Evolutionary conservation across 2,888 invertebrate species (phyloP), one percentile per base, ranked within the genome.

Genomic region (Lymantria dispar): DNA sequence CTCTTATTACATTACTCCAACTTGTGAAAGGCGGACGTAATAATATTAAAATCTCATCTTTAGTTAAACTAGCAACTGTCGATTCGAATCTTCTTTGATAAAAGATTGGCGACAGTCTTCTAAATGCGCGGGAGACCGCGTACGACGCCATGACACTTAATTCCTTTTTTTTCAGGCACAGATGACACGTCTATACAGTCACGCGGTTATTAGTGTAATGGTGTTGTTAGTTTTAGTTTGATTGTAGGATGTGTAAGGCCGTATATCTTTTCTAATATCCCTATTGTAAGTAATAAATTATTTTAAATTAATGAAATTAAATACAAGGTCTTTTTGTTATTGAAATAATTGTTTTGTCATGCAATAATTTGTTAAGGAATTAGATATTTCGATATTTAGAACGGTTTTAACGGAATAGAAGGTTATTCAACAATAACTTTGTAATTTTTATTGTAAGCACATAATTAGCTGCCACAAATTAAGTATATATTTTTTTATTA

Each of bases 1-100:
- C 91, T 47, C 87, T 74, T 44, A 90, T 85, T 7, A 85, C 80
- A 61, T 86, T 85, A 58, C 90, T 91, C 91, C 92, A 90, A 64
- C 87, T 90, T 0, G 87, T 83, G 47, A 86, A 89, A 53, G 91
- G 91, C 39, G 91, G 91, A 31, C 87, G 67, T 13, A 91, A 60
- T 14, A 91, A 60, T 51, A 90, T 83, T 39, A 89, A 69, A 49
- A 91, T 87, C 62, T 91, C 91, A 53, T 91, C 91, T 68, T 91
- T 89, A 0, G 88, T 90, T 42, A 91, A 76, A 78, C 82, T 87
- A 38, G 90, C 86, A 60, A 90, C 79, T 0, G 91, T 91, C 56
- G 91, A 85, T 62, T 91, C 91, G 55, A 70, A 66, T 59, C 91
- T 82, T 79, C 80, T 88, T 79, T 87, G 90, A 57, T 70, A 80